Evolutionary conservation across 2,113 vertebrate species (phyloP).

Genomic region (Chaetorhynchus papuensis): DNA sequence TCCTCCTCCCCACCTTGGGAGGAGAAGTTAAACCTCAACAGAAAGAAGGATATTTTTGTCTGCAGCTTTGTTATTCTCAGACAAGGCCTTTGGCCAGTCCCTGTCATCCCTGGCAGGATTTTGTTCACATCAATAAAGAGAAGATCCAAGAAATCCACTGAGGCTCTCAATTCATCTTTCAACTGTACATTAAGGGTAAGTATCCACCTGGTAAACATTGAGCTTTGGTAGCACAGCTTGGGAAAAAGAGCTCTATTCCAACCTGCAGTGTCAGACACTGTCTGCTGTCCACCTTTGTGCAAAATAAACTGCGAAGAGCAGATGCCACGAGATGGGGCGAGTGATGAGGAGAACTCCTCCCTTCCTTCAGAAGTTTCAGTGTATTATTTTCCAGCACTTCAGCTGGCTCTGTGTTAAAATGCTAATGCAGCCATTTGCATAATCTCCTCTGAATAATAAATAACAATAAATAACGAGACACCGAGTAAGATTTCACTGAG

Average conservation of each 20-base stretch:
- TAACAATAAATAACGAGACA: not conserved
- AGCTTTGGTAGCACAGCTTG: not conserved
- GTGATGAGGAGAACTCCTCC: not conserved
- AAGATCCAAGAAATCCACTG: not conserved
- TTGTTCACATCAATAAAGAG: not conserved
- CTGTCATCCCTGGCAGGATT: not conserved
- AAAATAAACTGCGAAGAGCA: not conserved
- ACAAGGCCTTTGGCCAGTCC: not conserved
- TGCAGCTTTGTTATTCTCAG: not conserved
- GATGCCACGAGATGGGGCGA: accelerated
- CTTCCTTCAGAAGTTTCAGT: not conserved
- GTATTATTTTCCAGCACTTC: not conserved
- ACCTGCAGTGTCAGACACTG: not conserved
- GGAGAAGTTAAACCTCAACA: not conserved
- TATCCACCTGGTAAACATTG: not conserved
- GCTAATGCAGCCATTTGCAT: not conserved
- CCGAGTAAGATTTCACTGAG: not conserved
- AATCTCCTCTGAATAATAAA: not conserved
- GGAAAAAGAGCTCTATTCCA: not conserved
- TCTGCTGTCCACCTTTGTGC: not conserved
- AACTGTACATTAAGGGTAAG: not conserved
- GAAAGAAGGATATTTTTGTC: not conserved
- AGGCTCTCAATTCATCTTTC: not conserved
- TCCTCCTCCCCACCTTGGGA: not conserved
- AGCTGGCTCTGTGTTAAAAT: not conserved